These are phyloP conservation scores for Drosophila mauritiana DNA, from an alignment of 1,140 invertebrate genomes.

Conservation along the genomic window DNA sequence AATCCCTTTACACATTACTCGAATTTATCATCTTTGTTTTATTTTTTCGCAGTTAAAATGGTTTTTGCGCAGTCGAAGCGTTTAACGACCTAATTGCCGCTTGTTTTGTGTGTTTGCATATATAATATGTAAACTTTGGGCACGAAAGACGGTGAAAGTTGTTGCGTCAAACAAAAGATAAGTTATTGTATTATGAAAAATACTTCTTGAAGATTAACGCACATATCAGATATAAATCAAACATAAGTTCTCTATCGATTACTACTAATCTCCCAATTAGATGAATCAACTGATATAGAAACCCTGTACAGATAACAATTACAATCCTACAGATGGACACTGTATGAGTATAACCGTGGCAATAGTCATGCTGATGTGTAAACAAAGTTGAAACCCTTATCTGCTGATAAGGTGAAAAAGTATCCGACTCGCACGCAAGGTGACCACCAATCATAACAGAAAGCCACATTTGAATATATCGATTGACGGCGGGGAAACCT, in stretches of 20 bases:
- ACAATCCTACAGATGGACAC: not conserved
- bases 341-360: conserved; percentile 4
- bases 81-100: conserved; percentile 61
- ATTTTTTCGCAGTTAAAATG: conserved; percentile 3
- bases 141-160: conserved; percentile 52
- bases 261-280: not conserved
- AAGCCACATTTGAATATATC: conserved; percentile 45
- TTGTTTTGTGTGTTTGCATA: conserved; percentile 30
- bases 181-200: not conserved
- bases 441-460: conserved; percentile 10
- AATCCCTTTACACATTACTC: conserved; percentile 17
- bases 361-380: conserved; percentile 46
- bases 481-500: conserved; percentile 24
- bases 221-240: not conserved
- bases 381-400: conserved; percentile 34
- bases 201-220: not conserved
- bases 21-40: conserved; percentile 10
- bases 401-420: conserved; percentile 28
- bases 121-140: conserved; percentile 38
- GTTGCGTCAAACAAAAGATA: conserved; percentile 12
- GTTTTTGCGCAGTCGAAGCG: conserved; percentile 30
- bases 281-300: not conserved
- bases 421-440: not conserved
- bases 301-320: not conserved
- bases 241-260: not conserved